Conservation (phyloP, 2,797 vertebrate genomes). For the Anguilla marmorata region DNA sequence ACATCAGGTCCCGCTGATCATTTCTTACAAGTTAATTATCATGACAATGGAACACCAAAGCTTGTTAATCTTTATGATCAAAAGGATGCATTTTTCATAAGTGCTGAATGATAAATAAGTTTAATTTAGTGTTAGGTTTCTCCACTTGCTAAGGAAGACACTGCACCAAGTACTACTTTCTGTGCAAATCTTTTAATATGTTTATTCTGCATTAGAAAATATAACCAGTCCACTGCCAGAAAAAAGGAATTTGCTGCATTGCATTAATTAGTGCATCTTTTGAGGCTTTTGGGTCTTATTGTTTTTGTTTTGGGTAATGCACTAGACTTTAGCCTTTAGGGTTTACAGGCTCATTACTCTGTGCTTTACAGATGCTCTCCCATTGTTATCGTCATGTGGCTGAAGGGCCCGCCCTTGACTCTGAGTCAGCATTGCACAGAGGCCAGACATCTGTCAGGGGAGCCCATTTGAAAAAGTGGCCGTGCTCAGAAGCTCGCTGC, state of each 20-base stretch:
- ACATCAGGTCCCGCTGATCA: not conserved
- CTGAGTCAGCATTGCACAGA: slow-evolving; percentile 21
- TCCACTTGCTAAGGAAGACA: not conserved
- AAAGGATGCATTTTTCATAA: slow-evolving; percentile 35
- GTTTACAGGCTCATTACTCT: not conserved
- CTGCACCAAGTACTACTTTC: slow-evolving; percentile 49
- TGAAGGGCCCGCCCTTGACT: slow-evolving; percentile 5
- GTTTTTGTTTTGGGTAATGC: not conserved
- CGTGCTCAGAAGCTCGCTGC: not conserved
- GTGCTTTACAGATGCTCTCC: not conserved
- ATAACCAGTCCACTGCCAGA: not conserved
- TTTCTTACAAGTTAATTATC: slow-evolving; percentile 44
- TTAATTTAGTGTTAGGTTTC: not conserved
- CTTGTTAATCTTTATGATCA: slow-evolving; percentile 39
- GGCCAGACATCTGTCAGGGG: not conserved
- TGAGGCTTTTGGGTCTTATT: not conserved
- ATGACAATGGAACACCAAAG: slow-evolving; percentile 32
- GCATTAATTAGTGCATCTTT: not conserved
- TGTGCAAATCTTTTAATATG: slow-evolving; percentile 50
- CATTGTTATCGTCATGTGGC: not conserved
- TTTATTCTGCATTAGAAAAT: slow-evolving; percentile 86
- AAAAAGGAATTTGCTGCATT: not conserved
- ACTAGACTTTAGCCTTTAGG: not conserved
- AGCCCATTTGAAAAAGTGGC: not conserved
- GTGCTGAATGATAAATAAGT: not conserved